Evolutionary conservation across 2,797 vertebrate genomes (phyloP).

Genomic region (Margarornis squamiger): DNA sequence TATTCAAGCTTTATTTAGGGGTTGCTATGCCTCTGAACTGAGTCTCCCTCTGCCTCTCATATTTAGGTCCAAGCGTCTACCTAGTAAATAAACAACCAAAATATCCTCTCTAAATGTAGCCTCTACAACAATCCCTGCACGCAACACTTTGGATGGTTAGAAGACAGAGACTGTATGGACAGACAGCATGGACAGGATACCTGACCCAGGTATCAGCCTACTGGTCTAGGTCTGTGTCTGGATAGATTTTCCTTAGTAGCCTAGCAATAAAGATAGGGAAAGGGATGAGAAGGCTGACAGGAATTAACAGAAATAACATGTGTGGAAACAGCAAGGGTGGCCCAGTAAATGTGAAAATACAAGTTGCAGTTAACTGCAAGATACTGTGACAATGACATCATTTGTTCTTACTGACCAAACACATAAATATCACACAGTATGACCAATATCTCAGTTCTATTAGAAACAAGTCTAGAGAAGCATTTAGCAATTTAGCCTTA

Average conservation of each 20-base stretch:
- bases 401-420: not conserved
- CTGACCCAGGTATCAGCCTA: not conserved
- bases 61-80: not conserved
- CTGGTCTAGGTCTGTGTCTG: not conserved
- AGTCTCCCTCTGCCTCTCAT: not conserved
- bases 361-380: not conserved
- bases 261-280: not conserved
- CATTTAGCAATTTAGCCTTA: not conserved
- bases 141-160: fast-evolving
- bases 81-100: not conserved
- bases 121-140: not conserved
- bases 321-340: not conserved
- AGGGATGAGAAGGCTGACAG: not conserved
- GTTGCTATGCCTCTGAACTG: not conserved
- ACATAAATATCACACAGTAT: not conserved
- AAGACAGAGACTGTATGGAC: not conserved
- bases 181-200: not conserved
- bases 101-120: not conserved
- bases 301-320: fast-evolving
- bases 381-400: not conserved
- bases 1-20: not conserved
- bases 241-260: not conserved
- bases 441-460: not conserved
- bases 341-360: not conserved
- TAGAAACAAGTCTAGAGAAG: not conserved